phyloP scores from a whole-genome alignment of 2,888 invertebrate species.

The Macrostomum cliftonense region DNA sequence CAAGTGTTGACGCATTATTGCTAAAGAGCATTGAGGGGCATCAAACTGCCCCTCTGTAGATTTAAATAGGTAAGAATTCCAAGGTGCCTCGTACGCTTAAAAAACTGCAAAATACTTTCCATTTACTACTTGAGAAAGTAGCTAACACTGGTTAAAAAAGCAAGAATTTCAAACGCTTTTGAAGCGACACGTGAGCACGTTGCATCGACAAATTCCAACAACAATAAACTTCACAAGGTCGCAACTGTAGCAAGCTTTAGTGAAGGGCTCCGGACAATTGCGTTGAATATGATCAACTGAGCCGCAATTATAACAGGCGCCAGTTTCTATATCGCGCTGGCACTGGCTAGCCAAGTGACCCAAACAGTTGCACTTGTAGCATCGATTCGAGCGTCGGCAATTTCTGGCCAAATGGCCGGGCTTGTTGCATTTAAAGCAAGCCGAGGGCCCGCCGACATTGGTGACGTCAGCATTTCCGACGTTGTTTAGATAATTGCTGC shows the following conservation, averaged over 20 bases:
- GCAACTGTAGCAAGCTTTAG: conserved; percentile 12
- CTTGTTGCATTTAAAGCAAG: conserved; percentile 56
- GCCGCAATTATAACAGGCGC: conserved; percentile 52
- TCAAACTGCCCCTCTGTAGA: too few relatives aligned
- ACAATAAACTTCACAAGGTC: too few relatives aligned
- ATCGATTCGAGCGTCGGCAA: conserved; percentile 39
- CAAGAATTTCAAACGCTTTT: too few relatives aligned
- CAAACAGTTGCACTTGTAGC: conserved; percentile 55
- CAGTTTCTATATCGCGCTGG: not conserved
- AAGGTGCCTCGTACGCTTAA: too few relatives aligned
- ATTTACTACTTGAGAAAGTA: too few relatives aligned
- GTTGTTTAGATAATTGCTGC: not conserved
- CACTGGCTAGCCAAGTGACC: conserved; percentile 84
- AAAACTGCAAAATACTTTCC: too few relatives aligned
- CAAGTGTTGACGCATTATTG: too few relatives aligned
- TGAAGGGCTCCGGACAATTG: conserved; percentile 47
- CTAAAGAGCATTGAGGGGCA: too few relatives aligned
- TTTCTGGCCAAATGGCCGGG: conserved; percentile 80
- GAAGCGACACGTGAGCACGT: too few relatives aligned
- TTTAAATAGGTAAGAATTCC: too few relatives aligned
- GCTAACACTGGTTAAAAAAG: too few relatives aligned
- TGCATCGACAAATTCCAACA: conserved; percentile 14
- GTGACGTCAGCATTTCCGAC: too few relatives aligned
- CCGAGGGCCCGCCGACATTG: not conserved
- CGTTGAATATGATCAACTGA: conserved; percentile 69